Conservation (phyloP, 2,888 invertebrate species). For the Drosophila pseudotakahashii region DNA sequence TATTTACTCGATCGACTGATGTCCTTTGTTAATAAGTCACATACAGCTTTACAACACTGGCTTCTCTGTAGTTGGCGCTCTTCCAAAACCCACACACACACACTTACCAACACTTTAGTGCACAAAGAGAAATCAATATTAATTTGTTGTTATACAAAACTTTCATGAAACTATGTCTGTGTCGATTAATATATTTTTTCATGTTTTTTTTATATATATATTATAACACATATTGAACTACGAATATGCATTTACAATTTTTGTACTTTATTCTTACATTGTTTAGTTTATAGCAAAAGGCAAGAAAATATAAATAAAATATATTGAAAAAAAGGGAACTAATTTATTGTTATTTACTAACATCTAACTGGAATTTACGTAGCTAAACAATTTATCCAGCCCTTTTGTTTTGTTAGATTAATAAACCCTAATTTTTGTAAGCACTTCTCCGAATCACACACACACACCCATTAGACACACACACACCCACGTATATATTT, state of each 20-base stretch:
- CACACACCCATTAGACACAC: slow-evolving; percentile 23
- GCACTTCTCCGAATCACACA: slow-evolving; percentile 18
- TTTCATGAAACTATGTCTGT: neutral
- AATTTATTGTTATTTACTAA: slow-evolving; percentile 40
- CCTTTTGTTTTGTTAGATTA: slow-evolving; percentile 54
- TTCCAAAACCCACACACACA: slow-evolving; percentile 31
- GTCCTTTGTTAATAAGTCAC: neutral
- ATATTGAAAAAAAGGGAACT: neutral
- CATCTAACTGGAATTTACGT: slow-evolving; percentile 48
- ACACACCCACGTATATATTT: slow-evolving; percentile 50
- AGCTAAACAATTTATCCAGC: slow-evolving; percentile 58
- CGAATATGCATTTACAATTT: slow-evolving; percentile 24
- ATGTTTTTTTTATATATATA: slow-evolving; percentile 1
- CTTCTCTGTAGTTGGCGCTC: slow-evolving; percentile 32
- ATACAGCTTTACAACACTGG: slow-evolving; percentile 13
- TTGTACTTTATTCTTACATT: slow-evolving; percentile 41
- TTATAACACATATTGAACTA: slow-evolving; percentile 2
- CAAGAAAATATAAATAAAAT: slow-evolving; percentile 8
- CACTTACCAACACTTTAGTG: slow-evolving; percentile 11
- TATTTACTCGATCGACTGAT: neutral
- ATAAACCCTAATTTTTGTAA: slow-evolving; percentile 48
- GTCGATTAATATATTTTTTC: slow-evolving; percentile 11
- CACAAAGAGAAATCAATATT: slow-evolving; percentile 6
- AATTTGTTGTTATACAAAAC: slow-evolving; percentile 21
- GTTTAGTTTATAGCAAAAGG: slow-evolving; percentile 40